Percentiles rank a stretch among this genome's conserved stretches.
phyloP scores from a whole-genome alignment of 1,140 invertebrate genomes.

The Drosophila kurseongensis region DNA sequence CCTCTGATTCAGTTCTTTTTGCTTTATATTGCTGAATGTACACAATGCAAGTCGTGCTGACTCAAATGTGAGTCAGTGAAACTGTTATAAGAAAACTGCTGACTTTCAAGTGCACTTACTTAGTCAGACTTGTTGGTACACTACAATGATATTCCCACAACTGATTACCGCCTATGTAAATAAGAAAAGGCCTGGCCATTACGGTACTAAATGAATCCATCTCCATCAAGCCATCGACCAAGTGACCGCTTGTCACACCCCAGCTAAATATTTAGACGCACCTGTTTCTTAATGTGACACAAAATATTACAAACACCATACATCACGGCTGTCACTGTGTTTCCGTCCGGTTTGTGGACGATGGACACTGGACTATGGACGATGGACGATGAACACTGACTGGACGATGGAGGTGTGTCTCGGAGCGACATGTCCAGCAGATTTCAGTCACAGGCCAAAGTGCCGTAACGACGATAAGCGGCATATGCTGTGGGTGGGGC shows the following conservation, averaged over 20 bases:
- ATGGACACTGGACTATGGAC: neutral
- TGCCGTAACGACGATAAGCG: neutral
- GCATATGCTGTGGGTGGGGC: conserved; percentile 1
- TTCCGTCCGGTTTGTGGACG: conserved; percentile 6
- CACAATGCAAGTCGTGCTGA: neutral
- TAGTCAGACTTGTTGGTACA: neutral
- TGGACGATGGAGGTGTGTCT: conserved; percentile 1
- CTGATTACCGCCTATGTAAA: too few relatives aligned
- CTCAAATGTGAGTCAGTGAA: conserved; percentile 2
- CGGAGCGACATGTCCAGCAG: neutral
- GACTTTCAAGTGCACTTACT: conserved; percentile 4
- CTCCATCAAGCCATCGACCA: conserved; percentile 26
- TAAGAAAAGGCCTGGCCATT: neutral
- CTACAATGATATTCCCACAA: too few relatives aligned
- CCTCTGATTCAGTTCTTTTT: neutral
- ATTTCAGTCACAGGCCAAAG: conserved; percentile 9
- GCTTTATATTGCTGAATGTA: neutral
- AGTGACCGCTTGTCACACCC: conserved; percentile 43
- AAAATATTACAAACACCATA: conserved; percentile 78
- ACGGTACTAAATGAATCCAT: conserved; percentile 11
- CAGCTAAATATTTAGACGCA: conserved; percentile 76
- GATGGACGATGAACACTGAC: neutral
- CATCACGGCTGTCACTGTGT: conserved; percentile 65
- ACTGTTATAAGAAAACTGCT: neutral
- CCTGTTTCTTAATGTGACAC: conserved; percentile 75